Evolutionary conservation across 2,888 invertebrate genomes (phyloP).

Genomic region (Harpalus rubripes): DNA sequence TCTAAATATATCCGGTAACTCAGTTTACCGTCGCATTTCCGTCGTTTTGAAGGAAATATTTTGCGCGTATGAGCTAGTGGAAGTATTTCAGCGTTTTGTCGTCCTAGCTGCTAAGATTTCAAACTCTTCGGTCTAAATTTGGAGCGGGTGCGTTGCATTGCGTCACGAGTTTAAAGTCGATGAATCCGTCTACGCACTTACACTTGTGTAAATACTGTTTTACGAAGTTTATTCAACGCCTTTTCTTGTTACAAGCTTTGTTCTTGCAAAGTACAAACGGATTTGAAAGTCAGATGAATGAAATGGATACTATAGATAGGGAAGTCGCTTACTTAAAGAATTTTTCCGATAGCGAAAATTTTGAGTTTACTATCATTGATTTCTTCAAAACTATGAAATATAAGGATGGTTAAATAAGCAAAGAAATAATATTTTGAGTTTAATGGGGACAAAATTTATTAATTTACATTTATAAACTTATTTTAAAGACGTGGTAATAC

Average conservation of each 20-base stretch:
- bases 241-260: not conserved
- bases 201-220: slow-evolving; percentile 33
- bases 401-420: no score
- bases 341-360: no score
- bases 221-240: not conserved
- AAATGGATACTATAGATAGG: not conserved
- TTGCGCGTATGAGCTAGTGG: slow-evolving; percentile 33
- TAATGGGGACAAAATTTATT: no score
- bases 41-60: not conserved
- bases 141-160: slow-evolving; percentile 45
- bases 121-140: slow-evolving; percentile 53
- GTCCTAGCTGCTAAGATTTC: slow-evolving; percentile 54
- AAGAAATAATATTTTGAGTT: no score
- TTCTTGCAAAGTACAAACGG: not conserved
- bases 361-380: no score
- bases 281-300: not conserved
- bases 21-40: slow-evolving; percentile 2
- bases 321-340: no score
- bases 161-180: slow-evolving; percentile 47
- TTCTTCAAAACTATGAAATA: no score
- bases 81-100: slow-evolving; percentile 28
- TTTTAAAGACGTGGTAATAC: no score
- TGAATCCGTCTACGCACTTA: not conserved
- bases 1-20: not conserved
- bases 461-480: no score